These are phyloP conservation scores for Graptemys geographica DNA, from an alignment of 2,797 vertebrate genomes.

Conservation along the genomic window DNA sequence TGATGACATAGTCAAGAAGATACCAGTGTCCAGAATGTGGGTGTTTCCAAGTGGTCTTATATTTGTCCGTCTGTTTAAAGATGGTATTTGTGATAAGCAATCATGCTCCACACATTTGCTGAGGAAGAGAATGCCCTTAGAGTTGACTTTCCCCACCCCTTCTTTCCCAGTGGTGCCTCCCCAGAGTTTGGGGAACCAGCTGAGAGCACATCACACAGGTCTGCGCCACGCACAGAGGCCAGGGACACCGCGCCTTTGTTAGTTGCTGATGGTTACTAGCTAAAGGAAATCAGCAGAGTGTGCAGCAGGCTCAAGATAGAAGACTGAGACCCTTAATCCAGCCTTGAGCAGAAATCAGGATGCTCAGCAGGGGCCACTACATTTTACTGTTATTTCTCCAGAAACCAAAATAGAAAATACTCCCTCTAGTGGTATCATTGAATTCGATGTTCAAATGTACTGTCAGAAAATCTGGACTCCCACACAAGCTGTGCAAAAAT, in stretches of 20 bases:
- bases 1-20: too few species aligned
- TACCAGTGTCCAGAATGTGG: too few species aligned
- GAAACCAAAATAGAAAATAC: neutral
- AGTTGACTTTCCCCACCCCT: too few species aligned
- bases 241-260: neutral
- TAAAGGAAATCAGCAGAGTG: neutral
- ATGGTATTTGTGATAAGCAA: too few species aligned
- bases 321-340: neutral
- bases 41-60: too few species aligned
- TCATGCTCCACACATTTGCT: too few species aligned
- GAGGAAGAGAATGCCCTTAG: too few species aligned
- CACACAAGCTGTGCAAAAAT: neutral
- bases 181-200: too few species aligned
- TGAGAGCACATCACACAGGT: neutral
- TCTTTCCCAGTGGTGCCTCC: too few species aligned
- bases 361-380: neutral
- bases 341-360: neutral
- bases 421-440: neutral
- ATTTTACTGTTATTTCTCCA: neutral
- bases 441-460: neutral
- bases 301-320: neutral
- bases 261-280: neutral
- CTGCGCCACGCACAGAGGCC: fast-evolving
- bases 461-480: neutral
- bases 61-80: too few species aligned